Evolutionary conservation across 1,140 invertebrate genomes (phyloP).

Genomic region (Teleopsis dalmanni): DNA sequence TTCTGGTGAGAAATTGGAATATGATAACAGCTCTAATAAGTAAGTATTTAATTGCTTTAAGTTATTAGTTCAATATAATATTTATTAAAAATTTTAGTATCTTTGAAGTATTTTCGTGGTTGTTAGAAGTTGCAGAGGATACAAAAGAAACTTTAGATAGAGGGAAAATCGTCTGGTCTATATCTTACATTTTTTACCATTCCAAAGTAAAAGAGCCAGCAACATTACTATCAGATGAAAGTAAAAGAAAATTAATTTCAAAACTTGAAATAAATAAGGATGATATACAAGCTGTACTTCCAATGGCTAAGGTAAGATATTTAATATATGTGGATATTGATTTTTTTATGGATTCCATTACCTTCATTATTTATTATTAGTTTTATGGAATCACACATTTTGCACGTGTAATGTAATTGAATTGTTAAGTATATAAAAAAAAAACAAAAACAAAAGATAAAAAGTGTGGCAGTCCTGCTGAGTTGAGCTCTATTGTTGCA

Average conservation of each 20-base stretch:
- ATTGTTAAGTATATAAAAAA: too few relatives aligned
- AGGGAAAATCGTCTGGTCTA: conserved; percentile 72
- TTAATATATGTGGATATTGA: neutral
- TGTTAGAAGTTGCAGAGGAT: conserved; percentile 81
- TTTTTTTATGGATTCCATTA: too few relatives aligned
- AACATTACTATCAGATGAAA: conserved; percentile 48
- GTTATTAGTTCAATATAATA: too few relatives aligned
- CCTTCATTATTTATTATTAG: too few relatives aligned
- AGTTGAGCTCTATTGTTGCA: too few relatives aligned
- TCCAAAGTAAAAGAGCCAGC: conserved; percentile 46
- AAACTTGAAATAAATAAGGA: conserved; percentile 87
- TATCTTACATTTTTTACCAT: conserved; percentile 59
- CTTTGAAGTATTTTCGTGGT: conserved; percentile 78
- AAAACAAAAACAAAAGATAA: too few relatives aligned
- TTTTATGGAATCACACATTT: too few relatives aligned
- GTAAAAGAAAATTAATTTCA: conserved; percentile 66
- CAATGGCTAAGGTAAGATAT: conserved; percentile 80
- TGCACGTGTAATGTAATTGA: too few relatives aligned
- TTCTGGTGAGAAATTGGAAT: too few relatives aligned
- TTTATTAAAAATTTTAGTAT: conserved; percentile 9
- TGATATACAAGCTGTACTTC: conserved; percentile 86
- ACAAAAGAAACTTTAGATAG: conserved; percentile 68
- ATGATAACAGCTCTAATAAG: too few relatives aligned
- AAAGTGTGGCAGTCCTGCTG: too few relatives aligned
- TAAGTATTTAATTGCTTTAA: too few relatives aligned